A percentile compares a stretch with the other conserved stretches of the same genome.
Conservation (phyloP, 2,888 invertebrate species). For the Pheosia tremula region DNA sequence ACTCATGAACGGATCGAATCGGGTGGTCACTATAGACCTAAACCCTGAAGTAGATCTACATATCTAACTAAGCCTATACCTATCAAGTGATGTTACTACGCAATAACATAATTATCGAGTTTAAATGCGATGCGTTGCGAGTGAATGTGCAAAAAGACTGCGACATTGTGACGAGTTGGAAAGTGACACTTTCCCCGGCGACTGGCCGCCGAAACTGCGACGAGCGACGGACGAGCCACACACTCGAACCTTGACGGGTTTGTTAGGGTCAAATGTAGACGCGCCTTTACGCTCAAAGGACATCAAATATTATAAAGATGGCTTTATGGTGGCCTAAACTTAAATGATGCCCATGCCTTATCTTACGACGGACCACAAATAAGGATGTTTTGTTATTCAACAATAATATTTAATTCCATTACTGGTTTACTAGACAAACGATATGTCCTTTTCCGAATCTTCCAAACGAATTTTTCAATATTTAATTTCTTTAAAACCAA, state of each 20-base stretch:
- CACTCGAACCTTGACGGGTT: not conserved
- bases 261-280: not conserved
- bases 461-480: no score
- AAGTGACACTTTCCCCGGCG: constrained; percentile 62
- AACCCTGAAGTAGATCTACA: not conserved
- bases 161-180: constrained; percentile 55
- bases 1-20: no score
- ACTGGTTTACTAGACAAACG: no score
- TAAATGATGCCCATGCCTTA: no score
- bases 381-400: no score
- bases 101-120: not conserved
- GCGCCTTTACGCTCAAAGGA: not conserved
- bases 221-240: not conserved
- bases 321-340: no score
- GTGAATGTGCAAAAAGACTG: constrained; percentile 53
- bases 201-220: constrained; percentile 40
- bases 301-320: no score
- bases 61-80: not conserved
- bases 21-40: no score
- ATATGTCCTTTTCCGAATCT: no score
- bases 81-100: not conserved
- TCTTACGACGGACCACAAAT: no score
- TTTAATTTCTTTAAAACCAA: no score
- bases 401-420: no score
- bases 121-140: constrained; percentile 12